A percentile compares a stretch with the other conserved stretches of the same genome.
Evolutionary conservation across 2,888 invertebrate species (phyloP).

Genomic region (Anoplius nigerrimus): DNA sequence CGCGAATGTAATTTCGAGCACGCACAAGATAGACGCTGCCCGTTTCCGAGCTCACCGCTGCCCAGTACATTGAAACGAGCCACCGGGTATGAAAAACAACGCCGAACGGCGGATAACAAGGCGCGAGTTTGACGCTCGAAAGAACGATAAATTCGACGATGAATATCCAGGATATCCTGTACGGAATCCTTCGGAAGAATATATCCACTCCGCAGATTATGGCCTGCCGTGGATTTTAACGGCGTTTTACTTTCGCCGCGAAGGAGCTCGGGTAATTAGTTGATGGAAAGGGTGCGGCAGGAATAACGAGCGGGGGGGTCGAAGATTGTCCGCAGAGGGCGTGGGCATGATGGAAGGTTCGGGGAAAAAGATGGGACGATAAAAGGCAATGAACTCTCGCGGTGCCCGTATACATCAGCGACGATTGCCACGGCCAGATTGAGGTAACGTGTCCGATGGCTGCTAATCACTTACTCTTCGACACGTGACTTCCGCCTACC

Average conservation of each 20-base stretch:
- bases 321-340: slow-evolving; percentile 29
- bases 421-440: slow-evolving; percentile 39
- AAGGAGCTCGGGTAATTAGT: slow-evolving; percentile 62
- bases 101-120: no score
- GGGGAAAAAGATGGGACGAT: slow-evolving; percentile 22
- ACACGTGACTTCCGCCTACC: slow-evolving; percentile 37
- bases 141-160: no score
- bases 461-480: slow-evolving; percentile 37
- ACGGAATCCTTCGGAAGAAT: no score
- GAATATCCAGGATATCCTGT: no score
- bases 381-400: slow-evolving; percentile 36
- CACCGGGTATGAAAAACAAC: no score
- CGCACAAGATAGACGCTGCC: no score
- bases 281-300: slow-evolving; percentile 66
- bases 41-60: no score
- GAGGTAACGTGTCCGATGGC: slow-evolving; percentile 29
- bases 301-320: slow-evolving; percentile 43
- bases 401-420: slow-evolving; percentile 7
- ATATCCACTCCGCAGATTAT: no score
- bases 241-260: slow-evolving; percentile 44
- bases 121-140: no score
- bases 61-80: no score
- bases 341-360: slow-evolving; percentile 18
- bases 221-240: no score
- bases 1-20: no score